Conservation (phyloP, 2,888 invertebrate genomes). For the Pharmacophagus antenor region DNA sequence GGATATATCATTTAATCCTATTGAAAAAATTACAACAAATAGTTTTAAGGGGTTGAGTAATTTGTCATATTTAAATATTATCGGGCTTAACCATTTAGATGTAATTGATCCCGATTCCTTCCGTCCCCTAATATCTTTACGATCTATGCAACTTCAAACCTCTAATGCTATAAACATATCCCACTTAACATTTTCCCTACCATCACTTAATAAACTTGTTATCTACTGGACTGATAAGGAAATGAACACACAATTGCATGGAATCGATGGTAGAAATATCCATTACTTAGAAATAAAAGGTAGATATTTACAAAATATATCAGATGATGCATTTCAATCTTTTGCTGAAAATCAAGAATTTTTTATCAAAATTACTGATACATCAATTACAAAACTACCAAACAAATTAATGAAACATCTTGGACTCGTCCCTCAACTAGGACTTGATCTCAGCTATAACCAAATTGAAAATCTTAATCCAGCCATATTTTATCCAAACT, state of each 20-base stretch:
- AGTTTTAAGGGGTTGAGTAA: slow-evolving; percentile 86
- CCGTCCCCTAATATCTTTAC: slow-evolving; percentile 85
- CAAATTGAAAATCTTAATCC: slow-evolving; percentile 89
- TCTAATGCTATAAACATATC: slow-evolving; percentile 88
- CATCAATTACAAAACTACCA: slow-evolving; percentile 89
- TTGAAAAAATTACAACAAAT: slow-evolving; percentile 86
- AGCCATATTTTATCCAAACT: slow-evolving; percentile 92
- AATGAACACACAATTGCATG: slow-evolving; percentile 87
- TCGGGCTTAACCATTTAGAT: slow-evolving; percentile 86
- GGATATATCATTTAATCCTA: slow-evolving; percentile 91
- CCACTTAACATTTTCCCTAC: slow-evolving; percentile 83
- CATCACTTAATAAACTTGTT: slow-evolving; percentile 87
- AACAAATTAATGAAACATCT: slow-evolving; percentile 89
- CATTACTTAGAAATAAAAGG: slow-evolving; percentile 91
- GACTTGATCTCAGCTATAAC: slow-evolving; percentile 91
- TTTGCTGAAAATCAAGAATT: slow-evolving; percentile 88
- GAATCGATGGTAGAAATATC: slow-evolving; percentile 89
- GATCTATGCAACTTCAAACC: slow-evolving; percentile 86
- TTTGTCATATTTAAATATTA: slow-evolving; percentile 87
- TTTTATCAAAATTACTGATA: slow-evolving; percentile 87
- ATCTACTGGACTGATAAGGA: slow-evolving; percentile 88
- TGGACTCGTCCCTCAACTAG: slow-evolving; percentile 89
- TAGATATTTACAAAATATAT: slow-evolving; percentile 85
- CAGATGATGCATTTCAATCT: slow-evolving; percentile 88
- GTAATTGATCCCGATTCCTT: slow-evolving; percentile 88